Evolutionary conservation across 1,140 invertebrate genomes (phyloP), one percentile per base, ranked within the genome.

Genomic region (Arctopsyche grandis): DNA sequence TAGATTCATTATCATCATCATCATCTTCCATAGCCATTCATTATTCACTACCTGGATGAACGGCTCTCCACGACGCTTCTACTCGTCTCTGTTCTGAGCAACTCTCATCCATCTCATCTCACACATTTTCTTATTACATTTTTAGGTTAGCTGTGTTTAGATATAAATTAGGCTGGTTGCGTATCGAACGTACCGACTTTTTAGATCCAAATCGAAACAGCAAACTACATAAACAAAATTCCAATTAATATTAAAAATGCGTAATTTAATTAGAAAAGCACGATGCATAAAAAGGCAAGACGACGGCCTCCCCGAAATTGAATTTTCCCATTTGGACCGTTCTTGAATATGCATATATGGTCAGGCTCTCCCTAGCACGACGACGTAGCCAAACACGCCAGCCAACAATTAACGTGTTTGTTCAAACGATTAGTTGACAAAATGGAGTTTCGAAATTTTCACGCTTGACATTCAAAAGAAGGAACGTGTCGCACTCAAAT

Each of bases 361-460:
- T n/a, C 24, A 22, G 22, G 3, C 16, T 52, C 48, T 4, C 10
- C 63, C 63, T n/a, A 21, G 22, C 29, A 24, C 63, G 26, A 43
- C 22, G 9, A 29, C 12, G 22, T 7, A 22, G n/a, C 19, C 16
- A 16, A 66, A 60, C 80, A 81, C 80, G 80, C 80, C 75, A 81
- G 73, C 16, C 38, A 66, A 81, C 74, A 81, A 81, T 81, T 81
- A 81, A 77, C 78, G 52, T 79, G 78, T 81, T 81, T 81, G 77
- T 79, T 76, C 66, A 70, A 81, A 81, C 78, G 77, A 79, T 81
- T 81, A 81, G 75, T 79, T 81, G 77, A 81, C 74, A 77, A 79
- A 79, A 79, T 73, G 24, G 48, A 81, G 74, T 79, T 44, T 38
- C 56, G 43, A 79, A 81, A 81, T 77, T 80, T 81, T 81, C 80